Base-by-base conservation (phyloP, 2,888 invertebrate species). In the Diabrotica balteata region DNA sequence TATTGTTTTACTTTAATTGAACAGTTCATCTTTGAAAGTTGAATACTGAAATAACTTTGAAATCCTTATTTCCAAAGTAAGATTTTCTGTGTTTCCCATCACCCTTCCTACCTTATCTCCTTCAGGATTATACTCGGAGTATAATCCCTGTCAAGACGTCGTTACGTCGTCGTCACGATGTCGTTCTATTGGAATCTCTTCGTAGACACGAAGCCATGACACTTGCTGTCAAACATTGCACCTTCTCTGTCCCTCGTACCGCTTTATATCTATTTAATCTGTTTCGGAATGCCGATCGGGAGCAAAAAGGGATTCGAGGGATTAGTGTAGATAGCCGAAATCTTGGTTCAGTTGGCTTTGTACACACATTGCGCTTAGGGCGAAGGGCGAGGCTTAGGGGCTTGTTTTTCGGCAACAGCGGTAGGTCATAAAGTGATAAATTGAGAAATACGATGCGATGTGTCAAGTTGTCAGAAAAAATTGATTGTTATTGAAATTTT, bases 121-220 rank as follows among this genome's bases (percentile, higher is more conserved):
- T 59, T 50, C 11, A 63, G 55, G 57, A 57, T 57, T 63, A 63
- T 22, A 57, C 57, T 63, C 42, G 43, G 10, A 50, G 45, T 5
- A 44, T 63, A 63, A 63, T 63, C 63, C 55, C 8, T 45, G 44
- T 49, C 63, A 63, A 63, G 63, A 57, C 49, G 63, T 63, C 63
- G 11, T 45, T 45, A 44, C 55, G 43, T 57, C 49, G 43, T 59
- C 59, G 32, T 44, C 42, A 50, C 55, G 43, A 44, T 44, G 43
- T 59, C 50, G 32, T 44, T 42, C 42, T 57, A 32, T 17, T 49
- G 44, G 11, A 55, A 51, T 57, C 50, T 57, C 57, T 50, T 51
- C 9, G 57, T 32, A 53, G 47, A 54, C 44, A 45, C 44, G 57
- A 57, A 43, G 11, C 55, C 51, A 57, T 63, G 63, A 63, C 63